Evolutionary conservation across 2,888 invertebrate species (phyloP).

Genomic region (Keiferia lycopersicella): DNA sequence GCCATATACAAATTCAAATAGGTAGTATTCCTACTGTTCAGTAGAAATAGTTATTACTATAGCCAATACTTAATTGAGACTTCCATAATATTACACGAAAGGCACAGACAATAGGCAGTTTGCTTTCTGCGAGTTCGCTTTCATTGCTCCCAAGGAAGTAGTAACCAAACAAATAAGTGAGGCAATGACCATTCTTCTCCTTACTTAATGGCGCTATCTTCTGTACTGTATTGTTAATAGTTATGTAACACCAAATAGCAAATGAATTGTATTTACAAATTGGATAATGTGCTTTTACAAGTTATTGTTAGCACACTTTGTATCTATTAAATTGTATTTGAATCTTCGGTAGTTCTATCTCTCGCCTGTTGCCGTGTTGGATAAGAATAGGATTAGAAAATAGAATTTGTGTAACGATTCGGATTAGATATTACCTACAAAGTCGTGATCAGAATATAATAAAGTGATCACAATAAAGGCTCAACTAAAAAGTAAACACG

Average conservation of each 20-base stretch:
- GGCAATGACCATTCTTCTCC: conserved; percentile 73
- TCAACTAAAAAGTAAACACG: conserved; percentile 26
- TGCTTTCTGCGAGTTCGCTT: conserved; percentile 59
- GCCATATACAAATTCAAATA: no score
- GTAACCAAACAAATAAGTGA: conserved; percentile 67
- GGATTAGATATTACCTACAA: background rate
- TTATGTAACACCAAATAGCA: conserved; percentile 70
- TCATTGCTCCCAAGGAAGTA: conserved; percentile 64
- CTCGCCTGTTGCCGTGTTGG: background rate
- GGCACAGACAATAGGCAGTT: conserved; percentile 52
- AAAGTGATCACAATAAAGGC: background rate
- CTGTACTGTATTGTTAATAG: conserved; percentile 71
- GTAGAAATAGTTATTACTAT: conserved; percentile 40
- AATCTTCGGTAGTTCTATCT: background rate
- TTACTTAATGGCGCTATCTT: conserved; percentile 69
- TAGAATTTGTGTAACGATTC: background rate
- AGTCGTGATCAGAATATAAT: conserved; percentile 20
- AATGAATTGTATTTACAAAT: conserved; percentile 63
- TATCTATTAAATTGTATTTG: background rate
- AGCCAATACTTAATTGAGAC: conserved; percentile 39
- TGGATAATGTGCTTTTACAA: conserved; percentile 41
- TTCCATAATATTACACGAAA: conserved; percentile 33
- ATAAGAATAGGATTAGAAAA: background rate
- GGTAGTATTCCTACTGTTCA: conserved; percentile 15
- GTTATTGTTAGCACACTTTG: conserved; percentile 25